Conservation (phyloP, 2,888 invertebrate genomes). For the Hoplodrina blanda region DNA sequence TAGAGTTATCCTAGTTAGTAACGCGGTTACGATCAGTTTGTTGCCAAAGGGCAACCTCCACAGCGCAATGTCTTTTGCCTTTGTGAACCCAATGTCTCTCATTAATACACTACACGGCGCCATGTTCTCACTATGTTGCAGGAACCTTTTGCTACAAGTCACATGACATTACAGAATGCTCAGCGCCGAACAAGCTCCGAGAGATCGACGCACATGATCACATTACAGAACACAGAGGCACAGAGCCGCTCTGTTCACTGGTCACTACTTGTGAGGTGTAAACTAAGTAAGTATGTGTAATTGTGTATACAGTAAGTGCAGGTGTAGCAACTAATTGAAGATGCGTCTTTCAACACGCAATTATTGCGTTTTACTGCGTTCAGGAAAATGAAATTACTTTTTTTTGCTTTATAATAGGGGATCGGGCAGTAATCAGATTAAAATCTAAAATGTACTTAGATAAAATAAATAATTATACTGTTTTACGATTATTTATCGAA, state of each 20-base stretch:
- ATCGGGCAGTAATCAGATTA: no score
- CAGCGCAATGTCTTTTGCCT: slow-evolving; percentile 1
- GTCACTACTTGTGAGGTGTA: neutral
- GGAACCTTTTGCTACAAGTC: neutral
- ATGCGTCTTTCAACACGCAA: slow-evolving; percentile 2
- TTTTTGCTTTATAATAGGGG: no score
- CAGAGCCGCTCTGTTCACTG: neutral
- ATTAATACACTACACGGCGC: neutral
- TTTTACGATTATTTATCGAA: no score
- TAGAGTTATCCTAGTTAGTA: slow-evolving; percentile 5
- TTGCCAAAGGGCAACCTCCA: neutral
- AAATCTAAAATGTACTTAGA: no score
- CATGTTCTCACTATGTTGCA: no score
- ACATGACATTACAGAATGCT: neutral
- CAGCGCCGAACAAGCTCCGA: neutral
- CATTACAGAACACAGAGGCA: neutral
- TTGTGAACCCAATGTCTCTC: neutral
- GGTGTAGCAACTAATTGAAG: slow-evolving; percentile 6
- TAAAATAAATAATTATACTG: no score
- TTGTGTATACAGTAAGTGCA: neutral
- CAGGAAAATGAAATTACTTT: neutral
- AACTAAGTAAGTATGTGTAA: neutral
- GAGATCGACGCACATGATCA: neutral
- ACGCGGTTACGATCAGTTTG: slow-evolving; percentile 16
- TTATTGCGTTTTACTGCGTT: slow-evolving; percentile 7